These are phyloP conservation scores for Chloromyia formosa DNA, from an alignment of 2,888 invertebrate species.

Conservation along the genomic window DNA sequence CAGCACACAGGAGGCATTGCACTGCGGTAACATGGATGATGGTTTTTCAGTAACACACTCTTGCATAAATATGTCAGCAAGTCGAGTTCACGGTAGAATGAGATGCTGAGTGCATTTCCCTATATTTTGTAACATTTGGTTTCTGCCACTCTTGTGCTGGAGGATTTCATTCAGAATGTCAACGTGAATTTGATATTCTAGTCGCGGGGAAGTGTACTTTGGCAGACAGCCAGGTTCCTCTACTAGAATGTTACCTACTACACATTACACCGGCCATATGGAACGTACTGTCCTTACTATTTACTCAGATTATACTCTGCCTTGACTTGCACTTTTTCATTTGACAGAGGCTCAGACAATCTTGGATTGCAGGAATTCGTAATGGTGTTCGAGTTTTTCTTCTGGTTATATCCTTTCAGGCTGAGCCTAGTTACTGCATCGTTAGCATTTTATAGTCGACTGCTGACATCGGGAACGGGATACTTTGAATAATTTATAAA, in stretches of 20 bases:
- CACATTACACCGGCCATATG: background rate
- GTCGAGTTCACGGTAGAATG: slow-evolving; percentile 1
- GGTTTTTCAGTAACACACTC: background rate
- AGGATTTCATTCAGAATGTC: too few relatives aligned
- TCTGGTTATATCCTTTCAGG: background rate
- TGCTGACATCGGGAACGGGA: background rate
- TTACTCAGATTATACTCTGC: background rate
- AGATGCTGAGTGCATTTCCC: slow-evolving; percentile 19
- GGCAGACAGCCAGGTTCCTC: background rate
- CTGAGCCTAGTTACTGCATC: background rate
- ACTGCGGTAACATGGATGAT: background rate
- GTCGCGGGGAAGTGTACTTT: background rate
- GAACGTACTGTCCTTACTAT: background rate
- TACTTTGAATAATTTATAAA: background rate
- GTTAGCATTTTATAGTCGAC: background rate
- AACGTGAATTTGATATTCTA: background rate
- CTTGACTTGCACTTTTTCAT: background rate
- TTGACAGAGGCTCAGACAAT: background rate
- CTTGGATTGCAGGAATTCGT: background rate
- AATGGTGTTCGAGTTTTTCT: background rate
- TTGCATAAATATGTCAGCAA: slow-evolving; percentile 15
- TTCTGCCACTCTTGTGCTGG: background rate
- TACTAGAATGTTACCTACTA: background rate
- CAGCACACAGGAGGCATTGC: background rate
- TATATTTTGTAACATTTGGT: background rate